phyloP scores from a whole-genome alignment of 2,888 invertebrate genomes.

The Dryobotodes eremita region DNA sequence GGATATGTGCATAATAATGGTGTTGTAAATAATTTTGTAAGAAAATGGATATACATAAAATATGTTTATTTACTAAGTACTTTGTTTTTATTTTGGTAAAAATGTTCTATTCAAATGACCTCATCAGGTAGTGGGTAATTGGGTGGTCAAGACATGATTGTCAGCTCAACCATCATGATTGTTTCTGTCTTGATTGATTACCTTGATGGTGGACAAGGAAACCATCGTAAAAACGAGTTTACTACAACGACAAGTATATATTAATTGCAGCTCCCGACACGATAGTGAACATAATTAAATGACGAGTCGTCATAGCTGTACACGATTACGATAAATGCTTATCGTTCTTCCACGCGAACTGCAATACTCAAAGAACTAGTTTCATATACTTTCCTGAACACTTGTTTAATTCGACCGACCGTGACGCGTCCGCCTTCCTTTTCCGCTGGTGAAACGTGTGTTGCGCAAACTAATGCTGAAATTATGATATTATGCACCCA shows the following conservation, averaged over 20 bases:
- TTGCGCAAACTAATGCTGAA: conserved; percentile 82
- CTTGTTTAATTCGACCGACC: conserved; percentile 77
- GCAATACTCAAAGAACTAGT: conserved; percentile 59
- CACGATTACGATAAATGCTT: conserved; percentile 49
- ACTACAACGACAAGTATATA: conserved; percentile 17
- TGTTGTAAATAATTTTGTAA: conserved; percentile 90
- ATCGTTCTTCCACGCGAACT: conserved; percentile 53
- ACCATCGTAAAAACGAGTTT: conserved; percentile 30
- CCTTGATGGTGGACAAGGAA: conserved; percentile 48
- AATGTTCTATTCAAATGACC: neutral
- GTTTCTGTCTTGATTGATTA: conserved; percentile 17
- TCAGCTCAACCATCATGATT: neutral
- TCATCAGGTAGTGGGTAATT: neutral
- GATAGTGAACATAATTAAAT: conserved; percentile 31
- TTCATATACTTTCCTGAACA: conserved; percentile 73
- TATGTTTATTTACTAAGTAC: conserved; percentile 84
- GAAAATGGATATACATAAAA: conserved; percentile 87
- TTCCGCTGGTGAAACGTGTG: conserved; percentile 87
- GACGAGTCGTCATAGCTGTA: conserved; percentile 11
- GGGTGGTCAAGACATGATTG: neutral
- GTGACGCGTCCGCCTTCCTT: conserved; percentile 85
- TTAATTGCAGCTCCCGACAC: conserved; percentile 34
- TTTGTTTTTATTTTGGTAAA: conserved; percentile 74
- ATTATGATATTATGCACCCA: conserved; percentile 67
- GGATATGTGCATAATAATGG: conserved; percentile 88